These are phyloP conservation scores for Gila robusta DNA, from an alignment of 2,797 vertebrate species.

Conservation along the genomic window DNA sequence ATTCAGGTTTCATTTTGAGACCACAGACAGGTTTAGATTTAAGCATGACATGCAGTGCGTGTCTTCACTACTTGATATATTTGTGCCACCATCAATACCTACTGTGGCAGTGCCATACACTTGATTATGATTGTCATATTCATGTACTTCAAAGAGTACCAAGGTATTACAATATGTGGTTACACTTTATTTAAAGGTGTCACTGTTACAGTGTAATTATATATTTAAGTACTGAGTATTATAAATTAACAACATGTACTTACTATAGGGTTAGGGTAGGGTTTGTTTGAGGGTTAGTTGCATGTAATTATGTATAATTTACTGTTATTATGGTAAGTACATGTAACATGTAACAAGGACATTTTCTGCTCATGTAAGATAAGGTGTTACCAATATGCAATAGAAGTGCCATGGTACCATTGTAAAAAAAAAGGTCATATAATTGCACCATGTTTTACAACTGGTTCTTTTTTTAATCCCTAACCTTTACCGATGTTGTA, in stretches of 20 bases:
- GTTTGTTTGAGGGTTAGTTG: too few relatives aligned
- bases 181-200: too few relatives aligned
- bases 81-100: not conserved
- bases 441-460: not conserved
- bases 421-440: not conserved
- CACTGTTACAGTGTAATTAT: too few relatives aligned
- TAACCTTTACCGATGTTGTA: not conserved
- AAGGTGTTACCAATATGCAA: too few relatives aligned
- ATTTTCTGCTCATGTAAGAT: too few relatives aligned
- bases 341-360: too few relatives aligned
- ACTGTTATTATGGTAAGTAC: too few relatives aligned
- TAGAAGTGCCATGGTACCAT: not conserved
- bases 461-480: not conserved
- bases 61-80: not conserved
- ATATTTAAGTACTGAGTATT: too few relatives aligned
- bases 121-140: not conserved
- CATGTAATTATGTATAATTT: too few relatives aligned
- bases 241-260: too few relatives aligned
- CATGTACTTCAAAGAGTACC: not conserved
- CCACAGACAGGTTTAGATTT: slow-evolving; percentile 6
- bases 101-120: too few relatives aligned
- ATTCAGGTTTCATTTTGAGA: slow-evolving; percentile 31
- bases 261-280: too few relatives aligned
- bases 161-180: not conserved
- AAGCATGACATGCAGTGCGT: not conserved